phyloP scores from a whole-genome alignment of 2,797 vertebrate genomes.

The Gallinago solitaria region DNA sequence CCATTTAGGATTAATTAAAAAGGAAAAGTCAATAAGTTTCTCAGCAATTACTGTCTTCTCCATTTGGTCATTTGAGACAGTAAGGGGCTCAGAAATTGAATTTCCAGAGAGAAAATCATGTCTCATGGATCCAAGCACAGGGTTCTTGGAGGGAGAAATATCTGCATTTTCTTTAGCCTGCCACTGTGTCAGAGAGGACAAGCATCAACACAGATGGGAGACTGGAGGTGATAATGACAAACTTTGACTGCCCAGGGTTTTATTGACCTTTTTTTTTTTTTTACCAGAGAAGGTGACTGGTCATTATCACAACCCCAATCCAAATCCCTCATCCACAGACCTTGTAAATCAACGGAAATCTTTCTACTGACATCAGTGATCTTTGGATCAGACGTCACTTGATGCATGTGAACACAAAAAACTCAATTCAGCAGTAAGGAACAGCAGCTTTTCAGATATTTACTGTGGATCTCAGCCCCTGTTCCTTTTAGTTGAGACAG shows the following conservation, averaged over 20 bases:
- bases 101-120: slow-evolving; percentile 56
- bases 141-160: background rate
- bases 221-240: slow-evolving; percentile 7
- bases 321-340: background rate
- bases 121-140: slow-evolving; percentile 9
- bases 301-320: background rate
- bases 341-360: background rate
- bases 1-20: slow-evolving; percentile 72
- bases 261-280: background rate
- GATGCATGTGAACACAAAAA: background rate
- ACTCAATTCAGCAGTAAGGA: background rate
- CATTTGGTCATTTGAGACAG: slow-evolving; percentile 40
- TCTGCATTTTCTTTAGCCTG: background rate
- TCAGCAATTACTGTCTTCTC: slow-evolving; percentile 57
- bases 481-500: background rate
- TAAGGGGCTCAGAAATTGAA: slow-evolving; percentile 40
- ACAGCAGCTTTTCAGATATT: background rate
- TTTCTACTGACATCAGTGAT: background rate
- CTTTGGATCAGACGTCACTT: background rate
- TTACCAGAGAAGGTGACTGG: background rate
- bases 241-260: background rate
- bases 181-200: background rate
- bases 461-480: background rate
- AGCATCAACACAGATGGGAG: background rate
- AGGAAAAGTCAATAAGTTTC: slow-evolving; percentile 62